Evolutionary conservation across 2,888 invertebrate species (phyloP).

Genomic region (Caenorhabditis sinica): DNA sequence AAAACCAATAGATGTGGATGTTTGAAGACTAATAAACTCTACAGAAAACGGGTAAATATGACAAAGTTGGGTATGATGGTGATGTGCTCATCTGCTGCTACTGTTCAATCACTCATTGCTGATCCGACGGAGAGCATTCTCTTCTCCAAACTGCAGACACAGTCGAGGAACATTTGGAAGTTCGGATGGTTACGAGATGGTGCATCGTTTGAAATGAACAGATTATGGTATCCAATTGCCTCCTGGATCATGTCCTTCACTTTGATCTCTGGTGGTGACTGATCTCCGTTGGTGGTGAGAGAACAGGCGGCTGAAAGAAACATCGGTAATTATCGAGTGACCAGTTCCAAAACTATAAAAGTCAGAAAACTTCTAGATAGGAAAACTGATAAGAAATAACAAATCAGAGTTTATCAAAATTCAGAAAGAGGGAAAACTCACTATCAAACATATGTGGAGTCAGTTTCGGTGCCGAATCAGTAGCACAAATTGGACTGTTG

Average conservation of each 20-base stretch:
- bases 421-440: conserved; percentile 33
- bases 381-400: conserved; percentile 10
- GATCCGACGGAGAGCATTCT: conserved; percentile 28
- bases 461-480: conserved; percentile 54
- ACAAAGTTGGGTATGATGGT: conserved; percentile 53
- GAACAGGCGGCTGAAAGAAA: conserved; percentile 44
- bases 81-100: conserved; percentile 16
- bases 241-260: conserved; percentile 23
- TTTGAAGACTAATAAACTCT: conserved; percentile 42
- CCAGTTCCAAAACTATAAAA: neutral
- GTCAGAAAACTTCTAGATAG: neutral
- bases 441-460: conserved; percentile 62
- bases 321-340: neutral
- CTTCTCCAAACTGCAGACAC: conserved; percentile 38
- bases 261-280: conserved; percentile 55
- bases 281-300: conserved; percentile 40
- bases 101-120: conserved; percentile 19
- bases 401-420: conserved; percentile 22
- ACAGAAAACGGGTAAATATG: conserved; percentile 56
- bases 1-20: conserved; percentile 13
- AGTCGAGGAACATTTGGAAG: conserved; percentile 52
- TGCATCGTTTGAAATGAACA: conserved; percentile 38
- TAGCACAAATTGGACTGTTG: conserved; percentile 39
- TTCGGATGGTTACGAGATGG: conserved; percentile 47
- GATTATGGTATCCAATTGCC: conserved; percentile 34